Evolutionary conservation across 2,888 invertebrate species (phyloP).

Genomic region (Chrysolina oricalcia): DNA sequence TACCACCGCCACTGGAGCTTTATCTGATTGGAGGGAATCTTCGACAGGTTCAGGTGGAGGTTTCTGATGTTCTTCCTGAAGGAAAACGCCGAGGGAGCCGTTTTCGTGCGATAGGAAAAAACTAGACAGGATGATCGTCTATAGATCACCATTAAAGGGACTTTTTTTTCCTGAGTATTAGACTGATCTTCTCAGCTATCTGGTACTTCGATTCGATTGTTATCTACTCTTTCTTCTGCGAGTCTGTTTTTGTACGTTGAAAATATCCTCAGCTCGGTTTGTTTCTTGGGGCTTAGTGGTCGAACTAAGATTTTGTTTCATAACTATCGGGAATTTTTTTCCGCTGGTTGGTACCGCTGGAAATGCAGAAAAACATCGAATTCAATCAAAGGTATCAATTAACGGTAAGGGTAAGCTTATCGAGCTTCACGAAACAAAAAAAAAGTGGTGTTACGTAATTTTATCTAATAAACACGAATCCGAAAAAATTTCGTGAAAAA

Average conservation of each 20-base stretch:
- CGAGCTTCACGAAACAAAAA: no score
- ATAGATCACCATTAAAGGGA: conserved; percentile 32
- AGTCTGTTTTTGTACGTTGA: conserved; percentile 47
- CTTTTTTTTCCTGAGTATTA: background rate
- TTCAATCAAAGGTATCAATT: background rate
- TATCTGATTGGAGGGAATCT: conserved; percentile 50
- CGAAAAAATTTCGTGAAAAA: no score
- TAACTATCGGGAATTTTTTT: conserved; percentile 49
- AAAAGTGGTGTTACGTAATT: no score
- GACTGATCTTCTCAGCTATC: background rate
- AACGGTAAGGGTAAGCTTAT: no score
- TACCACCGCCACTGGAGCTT: conserved; percentile 50
- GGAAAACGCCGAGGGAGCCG: conserved; percentile 60
- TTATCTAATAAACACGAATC: no score
- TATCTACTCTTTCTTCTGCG: conserved; percentile 48
- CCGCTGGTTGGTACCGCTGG: conserved; percentile 15
- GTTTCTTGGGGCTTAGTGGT: conserved; percentile 33
- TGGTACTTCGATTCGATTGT: conserved; percentile 12
- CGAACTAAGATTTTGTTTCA: conserved; percentile 48
- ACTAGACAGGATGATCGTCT: conserved; percentile 3
- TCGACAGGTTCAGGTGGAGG: conserved; percentile 55
- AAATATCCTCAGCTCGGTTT: conserved; percentile 34
- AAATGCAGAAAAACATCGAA: conserved; percentile 16
- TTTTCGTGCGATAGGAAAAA: conserved; percentile 52
- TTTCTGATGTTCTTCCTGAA: conserved; percentile 55